phyloP scores from a whole-genome alignment of 2,113 vertebrate genomes.

The Toxotes jaculatrix region DNA sequence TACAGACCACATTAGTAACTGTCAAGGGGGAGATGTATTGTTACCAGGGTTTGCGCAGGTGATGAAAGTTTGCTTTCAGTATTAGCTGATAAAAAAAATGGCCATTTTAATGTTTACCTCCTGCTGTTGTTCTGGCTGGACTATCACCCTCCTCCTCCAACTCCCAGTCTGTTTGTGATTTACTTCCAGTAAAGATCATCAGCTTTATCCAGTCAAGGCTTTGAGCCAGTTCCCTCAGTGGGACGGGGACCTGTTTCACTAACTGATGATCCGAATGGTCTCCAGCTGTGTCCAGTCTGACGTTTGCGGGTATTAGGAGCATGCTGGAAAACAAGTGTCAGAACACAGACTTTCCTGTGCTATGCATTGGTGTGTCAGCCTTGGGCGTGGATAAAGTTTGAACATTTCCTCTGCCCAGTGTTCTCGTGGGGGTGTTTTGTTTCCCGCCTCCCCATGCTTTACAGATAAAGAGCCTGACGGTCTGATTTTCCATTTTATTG shows the following conservation, averaged over 20 bases:
- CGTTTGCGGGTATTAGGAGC: constrained; percentile 1
- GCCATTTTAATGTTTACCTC: constrained; percentile 42
- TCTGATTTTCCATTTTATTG: constrained; percentile 59
- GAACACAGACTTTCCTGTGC: constrained; percentile 21
- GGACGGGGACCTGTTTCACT: neutral
- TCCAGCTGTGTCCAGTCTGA: constrained; percentile 33
- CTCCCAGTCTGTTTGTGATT: constrained; percentile 47
- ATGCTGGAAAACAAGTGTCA: constrained; percentile 49
- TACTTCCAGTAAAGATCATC: constrained; percentile 62
- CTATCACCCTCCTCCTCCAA: constrained; percentile 53
- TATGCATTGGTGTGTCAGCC: constrained; percentile 4
- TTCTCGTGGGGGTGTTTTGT: constrained; percentile 32
- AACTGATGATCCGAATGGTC: constrained; percentile 11
- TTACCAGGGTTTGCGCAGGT: constrained; percentile 38
- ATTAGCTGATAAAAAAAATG: constrained; percentile 51
- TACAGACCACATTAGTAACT: too few species aligned
- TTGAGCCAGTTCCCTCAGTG: constrained; percentile 23
- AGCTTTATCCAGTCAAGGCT: constrained; percentile 20
- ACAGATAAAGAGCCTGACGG: constrained; percentile 39
- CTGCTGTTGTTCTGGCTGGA: constrained; percentile 62
- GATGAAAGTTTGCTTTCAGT: constrained; percentile 48
- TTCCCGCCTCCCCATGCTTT: constrained; percentile 19
- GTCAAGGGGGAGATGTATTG: too few species aligned
- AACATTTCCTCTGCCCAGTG: constrained; percentile 43
- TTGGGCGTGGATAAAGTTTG: constrained; percentile 15